Evolutionary conservation across 2,888 invertebrate genomes (phyloP).

Genomic region (Andrena marginata): DNA sequence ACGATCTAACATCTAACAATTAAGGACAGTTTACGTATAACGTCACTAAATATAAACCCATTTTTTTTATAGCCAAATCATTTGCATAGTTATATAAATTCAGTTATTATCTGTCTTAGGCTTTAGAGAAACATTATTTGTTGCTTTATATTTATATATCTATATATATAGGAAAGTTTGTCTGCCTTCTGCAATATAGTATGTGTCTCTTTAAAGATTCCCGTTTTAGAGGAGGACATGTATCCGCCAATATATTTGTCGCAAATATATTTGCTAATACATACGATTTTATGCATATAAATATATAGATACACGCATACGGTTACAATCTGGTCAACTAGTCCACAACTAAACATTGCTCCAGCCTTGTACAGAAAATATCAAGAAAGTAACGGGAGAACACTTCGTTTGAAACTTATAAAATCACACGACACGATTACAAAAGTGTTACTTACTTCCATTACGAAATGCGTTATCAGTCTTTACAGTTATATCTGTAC

Average conservation of each 20-base stretch:
- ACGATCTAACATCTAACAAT: constrained; percentile 76
- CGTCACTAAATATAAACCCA: constrained; percentile 67
- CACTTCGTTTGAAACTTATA: background rate
- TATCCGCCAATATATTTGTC: constrained; percentile 10
- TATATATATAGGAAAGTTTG: constrained; percentile 58
- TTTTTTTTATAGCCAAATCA: constrained; percentile 63
- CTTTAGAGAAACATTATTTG: constrained; percentile 55
- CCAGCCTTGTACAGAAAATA: constrained; percentile 13
- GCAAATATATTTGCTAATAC: constrained; percentile 29
- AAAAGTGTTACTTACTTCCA: constrained; percentile 18
- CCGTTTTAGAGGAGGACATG: constrained; percentile 18
- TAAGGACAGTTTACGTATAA: constrained; percentile 69
- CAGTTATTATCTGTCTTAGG: constrained; percentile 57
- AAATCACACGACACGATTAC: background rate
- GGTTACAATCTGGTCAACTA: constrained; percentile 30
- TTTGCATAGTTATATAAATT: constrained; percentile 63
- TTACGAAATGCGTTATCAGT: constrained; percentile 49
- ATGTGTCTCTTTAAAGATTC: constrained; percentile 32
- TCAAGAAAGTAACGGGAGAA: background rate
- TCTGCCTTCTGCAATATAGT: constrained; percentile 46
- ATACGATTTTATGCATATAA: constrained; percentile 40
- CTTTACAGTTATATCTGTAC: constrained; percentile 42
- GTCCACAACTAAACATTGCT: constrained; percentile 17
- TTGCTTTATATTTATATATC: constrained; percentile 45
- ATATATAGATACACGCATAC: constrained; percentile 32